Conservation (phyloP, 2,113 vertebrate genomes). For the Micromys minutus region DNA sequence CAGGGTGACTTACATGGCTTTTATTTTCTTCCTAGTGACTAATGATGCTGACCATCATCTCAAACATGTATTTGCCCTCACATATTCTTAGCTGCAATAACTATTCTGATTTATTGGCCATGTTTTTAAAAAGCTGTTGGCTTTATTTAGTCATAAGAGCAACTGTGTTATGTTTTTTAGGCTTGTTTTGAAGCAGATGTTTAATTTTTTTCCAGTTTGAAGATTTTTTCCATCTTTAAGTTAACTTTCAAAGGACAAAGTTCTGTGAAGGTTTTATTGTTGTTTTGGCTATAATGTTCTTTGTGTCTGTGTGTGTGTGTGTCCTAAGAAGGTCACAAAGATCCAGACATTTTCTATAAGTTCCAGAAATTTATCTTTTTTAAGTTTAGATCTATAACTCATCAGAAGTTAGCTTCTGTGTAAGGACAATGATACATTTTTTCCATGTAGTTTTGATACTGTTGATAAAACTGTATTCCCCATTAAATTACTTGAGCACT, state of each 20-base stretch:
- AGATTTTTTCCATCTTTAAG: background rate
- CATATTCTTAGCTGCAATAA: background rate
- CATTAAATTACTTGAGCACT: background rate
- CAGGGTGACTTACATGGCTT: background rate
- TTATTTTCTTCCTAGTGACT: constrained; percentile 5
- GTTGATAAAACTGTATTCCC: background rate
- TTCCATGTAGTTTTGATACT: background rate
- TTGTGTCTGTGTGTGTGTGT: too few species aligned
- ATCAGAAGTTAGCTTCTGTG: constrained; percentile 13
- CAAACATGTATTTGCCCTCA: constrained; percentile 14
- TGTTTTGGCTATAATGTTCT: background rate
- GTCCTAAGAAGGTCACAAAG: background rate
- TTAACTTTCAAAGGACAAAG: constrained; percentile 24
- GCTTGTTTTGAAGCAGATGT: constrained; percentile 15
- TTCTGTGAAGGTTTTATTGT: background rate
- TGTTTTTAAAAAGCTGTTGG: background rate
- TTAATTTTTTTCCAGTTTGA: background rate
- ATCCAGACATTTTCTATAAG: background rate
- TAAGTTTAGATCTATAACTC: background rate
- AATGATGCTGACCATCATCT: background rate
- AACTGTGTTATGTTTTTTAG: background rate
- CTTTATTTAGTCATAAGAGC: background rate
- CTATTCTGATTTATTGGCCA: background rate
- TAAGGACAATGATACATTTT: background rate
- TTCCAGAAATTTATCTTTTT: constrained; percentile 41